A percentile compares a stretch with the other conserved stretches of the same genome.
phyloP scores from a whole-genome alignment of 2,797 vertebrate genomes.

The Pelochelys cantorii region DNA sequence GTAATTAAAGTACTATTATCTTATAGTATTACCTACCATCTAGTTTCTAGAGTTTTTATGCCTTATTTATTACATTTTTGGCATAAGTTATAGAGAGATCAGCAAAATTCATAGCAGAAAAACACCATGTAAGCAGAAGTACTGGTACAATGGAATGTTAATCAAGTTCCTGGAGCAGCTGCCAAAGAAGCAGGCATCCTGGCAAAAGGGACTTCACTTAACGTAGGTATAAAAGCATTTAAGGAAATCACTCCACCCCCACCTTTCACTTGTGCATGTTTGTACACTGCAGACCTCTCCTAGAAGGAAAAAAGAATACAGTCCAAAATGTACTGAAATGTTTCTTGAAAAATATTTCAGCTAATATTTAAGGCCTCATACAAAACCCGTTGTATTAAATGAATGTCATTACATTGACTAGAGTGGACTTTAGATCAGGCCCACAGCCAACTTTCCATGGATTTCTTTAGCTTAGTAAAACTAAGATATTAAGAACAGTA shows the following conservation, averaged over 20 bases:
- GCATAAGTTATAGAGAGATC: conserved; percentile 21
- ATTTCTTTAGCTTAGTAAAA: conserved; percentile 23
- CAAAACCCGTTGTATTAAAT: not conserved
- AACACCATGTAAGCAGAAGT: conserved; percentile 15
- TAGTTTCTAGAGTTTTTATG: not conserved
- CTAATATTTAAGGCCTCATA: not conserved
- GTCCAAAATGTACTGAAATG: not conserved
- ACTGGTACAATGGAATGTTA: conserved; percentile 1
- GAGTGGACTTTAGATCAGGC: not conserved
- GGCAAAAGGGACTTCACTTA: not conserved
- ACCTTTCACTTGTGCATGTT: not conserved
- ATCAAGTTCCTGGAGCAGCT: conserved; percentile 28
- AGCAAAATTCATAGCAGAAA: conserved; percentile 50
- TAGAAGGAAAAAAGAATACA: not conserved
- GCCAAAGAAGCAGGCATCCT: not conserved
- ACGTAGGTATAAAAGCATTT: not conserved
- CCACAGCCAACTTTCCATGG: not conserved
- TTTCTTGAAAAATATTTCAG: not conserved
- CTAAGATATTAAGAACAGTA: not conserved
- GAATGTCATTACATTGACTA: not conserved
- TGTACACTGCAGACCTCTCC: not conserved
- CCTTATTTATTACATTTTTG: conserved; percentile 27
- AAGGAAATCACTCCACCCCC: not conserved
- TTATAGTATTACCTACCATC: conserved; percentile 41
- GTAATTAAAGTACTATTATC: conserved; percentile 54